Conservation (phyloP, 2,797 vertebrate species). For the Buceros bicornis region DNA sequence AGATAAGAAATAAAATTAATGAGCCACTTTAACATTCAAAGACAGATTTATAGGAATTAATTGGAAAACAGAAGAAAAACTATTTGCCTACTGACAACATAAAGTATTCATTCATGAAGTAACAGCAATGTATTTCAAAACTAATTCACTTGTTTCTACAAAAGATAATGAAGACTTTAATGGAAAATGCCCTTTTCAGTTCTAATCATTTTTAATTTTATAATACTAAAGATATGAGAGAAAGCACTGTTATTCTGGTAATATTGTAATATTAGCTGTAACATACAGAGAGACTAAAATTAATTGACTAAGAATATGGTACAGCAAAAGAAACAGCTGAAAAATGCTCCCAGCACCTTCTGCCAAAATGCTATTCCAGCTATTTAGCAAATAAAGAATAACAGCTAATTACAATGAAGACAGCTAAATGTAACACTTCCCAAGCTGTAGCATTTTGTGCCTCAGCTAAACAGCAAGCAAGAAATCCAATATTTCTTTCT, state of each 20-base stretch:
- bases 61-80: background rate
- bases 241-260: constrained; percentile 7
- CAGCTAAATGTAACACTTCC: background rate
- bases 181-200: constrained; percentile 42
- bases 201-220: constrained; percentile 55
- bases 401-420: background rate
- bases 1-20: background rate
- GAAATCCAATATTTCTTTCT: background rate
- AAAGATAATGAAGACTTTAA: constrained; percentile 57
- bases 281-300: constrained; percentile 9
- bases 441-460: background rate
- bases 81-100: background rate
- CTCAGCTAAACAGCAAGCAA: background rate
- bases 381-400: constrained; percentile 27
- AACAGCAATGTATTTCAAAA: constrained; percentile 34
- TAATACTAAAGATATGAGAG: constrained; percentile 1
- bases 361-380: background rate
- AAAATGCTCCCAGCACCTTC: constrained; percentile 11
- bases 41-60: background rate
- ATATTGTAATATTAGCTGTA: constrained; percentile 26
- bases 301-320: constrained; percentile 39
- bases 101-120: constrained; percentile 23
- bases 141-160: constrained; percentile 48
- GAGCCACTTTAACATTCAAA: background rate
- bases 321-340: constrained; percentile 32